A percentile compares a stretch with the other conserved stretches of the same genome.
phyloP scores from a whole-genome alignment of 2,797 vertebrate genomes.

The Sebastes taczanowskii region DNA sequence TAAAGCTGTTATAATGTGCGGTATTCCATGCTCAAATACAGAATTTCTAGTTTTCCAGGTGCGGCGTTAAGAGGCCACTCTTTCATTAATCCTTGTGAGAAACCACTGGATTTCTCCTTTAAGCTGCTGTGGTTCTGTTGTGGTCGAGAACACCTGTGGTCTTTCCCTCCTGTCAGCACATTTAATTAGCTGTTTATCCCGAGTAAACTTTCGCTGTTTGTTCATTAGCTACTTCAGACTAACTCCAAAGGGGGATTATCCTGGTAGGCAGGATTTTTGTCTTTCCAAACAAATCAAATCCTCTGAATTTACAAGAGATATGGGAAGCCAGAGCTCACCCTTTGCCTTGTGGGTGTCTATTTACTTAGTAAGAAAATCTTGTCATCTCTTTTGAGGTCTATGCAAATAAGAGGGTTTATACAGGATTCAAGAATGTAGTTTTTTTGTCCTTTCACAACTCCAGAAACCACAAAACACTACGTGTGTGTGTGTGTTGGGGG shows the following conservation, averaged over 20 bases:
- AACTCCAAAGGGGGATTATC: constrained; percentile 55
- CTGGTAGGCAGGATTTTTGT: constrained; percentile 13
- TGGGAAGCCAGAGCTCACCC: constrained; percentile 24
- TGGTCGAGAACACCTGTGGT: constrained; percentile 28
- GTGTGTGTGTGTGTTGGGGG: not conserved
- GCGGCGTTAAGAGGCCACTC: not conserved
- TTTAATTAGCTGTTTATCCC: constrained; percentile 67
- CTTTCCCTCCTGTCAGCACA: constrained; percentile 61
- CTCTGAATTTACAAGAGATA: constrained; percentile 18
- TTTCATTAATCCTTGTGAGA: constrained; percentile 20
- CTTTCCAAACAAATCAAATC: constrained; percentile 59
- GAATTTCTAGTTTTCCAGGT: not conserved
- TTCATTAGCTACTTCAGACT: constrained; percentile 47
- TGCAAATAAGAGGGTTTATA: constrained; percentile 42
- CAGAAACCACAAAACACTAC: constrained; percentile 16
- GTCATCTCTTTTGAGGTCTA: constrained; percentile 27
- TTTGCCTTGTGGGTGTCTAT: constrained; percentile 29
- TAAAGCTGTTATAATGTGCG: not conserved
- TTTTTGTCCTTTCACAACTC: constrained; percentile 1
- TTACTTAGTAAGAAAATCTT: constrained; percentile 31
- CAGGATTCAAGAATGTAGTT: constrained; percentile 16
- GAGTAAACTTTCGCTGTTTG: constrained; percentile 69
- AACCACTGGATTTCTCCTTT: not conserved
- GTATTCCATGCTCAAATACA: not conserved
- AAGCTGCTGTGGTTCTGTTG: not conserved